Evolutionary conservation across 2,888 invertebrate genomes (phyloP).

Genomic region (Hyles lineata): DNA sequence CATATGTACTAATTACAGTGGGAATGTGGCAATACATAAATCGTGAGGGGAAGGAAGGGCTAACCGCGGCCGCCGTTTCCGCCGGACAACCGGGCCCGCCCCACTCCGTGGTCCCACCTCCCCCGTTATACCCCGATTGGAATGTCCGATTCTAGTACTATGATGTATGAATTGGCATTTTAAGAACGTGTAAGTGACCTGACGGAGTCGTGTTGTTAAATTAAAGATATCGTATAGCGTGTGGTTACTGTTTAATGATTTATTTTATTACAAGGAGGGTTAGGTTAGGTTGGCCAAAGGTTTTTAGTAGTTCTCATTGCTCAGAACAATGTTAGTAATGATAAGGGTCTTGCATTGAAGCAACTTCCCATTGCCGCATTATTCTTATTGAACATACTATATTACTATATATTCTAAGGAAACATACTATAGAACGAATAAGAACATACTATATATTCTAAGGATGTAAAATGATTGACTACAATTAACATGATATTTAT

Average conservation of each 20-base stretch:
- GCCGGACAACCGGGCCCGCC: slow-evolving; percentile 56
- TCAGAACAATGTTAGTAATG: no score
- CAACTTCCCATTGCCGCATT: no score
- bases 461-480: no score
- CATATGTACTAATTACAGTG: slow-evolving; percentile 14
- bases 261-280: no score
- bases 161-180: neutral
- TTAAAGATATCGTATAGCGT: neutral
- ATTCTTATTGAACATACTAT: no score
- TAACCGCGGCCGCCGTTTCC: slow-evolving; percentile 57
- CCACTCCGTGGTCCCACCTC: slow-evolving; percentile 34
- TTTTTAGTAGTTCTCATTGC: no score
- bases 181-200: neutral
- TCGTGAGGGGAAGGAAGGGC: slow-evolving; percentile 56
- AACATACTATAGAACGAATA: no score
- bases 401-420: no score
- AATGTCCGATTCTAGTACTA: neutral
- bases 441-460: no score
- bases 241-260: neutral
- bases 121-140: slow-evolving; percentile 15
- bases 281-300: no score
- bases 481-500: no score
- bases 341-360: no score
- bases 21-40: slow-evolving; percentile 12
- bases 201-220: neutral